Conservation (phyloP, 2,113 vertebrate genomes). For the Hydrochoerus hydrochaeris region DNA sequence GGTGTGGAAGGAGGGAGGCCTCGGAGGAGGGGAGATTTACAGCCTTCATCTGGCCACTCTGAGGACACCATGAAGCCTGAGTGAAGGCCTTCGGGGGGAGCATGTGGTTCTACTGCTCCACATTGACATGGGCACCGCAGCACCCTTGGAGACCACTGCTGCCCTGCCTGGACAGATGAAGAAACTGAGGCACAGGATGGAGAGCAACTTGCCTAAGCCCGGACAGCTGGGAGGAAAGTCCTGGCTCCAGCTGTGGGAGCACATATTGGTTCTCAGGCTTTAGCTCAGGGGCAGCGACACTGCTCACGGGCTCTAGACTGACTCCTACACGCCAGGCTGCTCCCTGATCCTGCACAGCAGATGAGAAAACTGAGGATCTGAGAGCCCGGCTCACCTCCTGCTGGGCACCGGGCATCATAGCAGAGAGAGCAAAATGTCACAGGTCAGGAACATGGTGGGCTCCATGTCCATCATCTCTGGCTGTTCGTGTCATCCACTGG, state of each 20-base stretch:
- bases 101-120: not conserved
- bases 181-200: constrained; percentile 41
- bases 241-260: rapidly evolving
- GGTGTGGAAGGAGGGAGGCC: constrained; percentile 69
- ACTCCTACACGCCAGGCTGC: rapidly evolving
- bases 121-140: not conserved
- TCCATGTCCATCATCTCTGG: not conserved
- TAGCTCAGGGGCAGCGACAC: not conserved
- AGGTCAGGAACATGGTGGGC: not conserved
- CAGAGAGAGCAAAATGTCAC: rapidly evolving
- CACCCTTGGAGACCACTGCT: not conserved
- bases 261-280: rapidly evolving
- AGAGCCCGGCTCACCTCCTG: not conserved
- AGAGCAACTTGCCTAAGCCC: not conserved
- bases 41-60: constrained; percentile 32
- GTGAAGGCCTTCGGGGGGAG: constrained; percentile 18
- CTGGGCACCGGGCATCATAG: not conserved
- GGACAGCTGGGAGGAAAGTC: rapidly evolving
- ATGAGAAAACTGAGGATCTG: not conserved
- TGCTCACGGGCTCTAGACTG: rapidly evolving
- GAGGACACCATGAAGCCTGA: not conserved
- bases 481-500: not conserved
- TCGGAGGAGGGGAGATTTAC: constrained; percentile 70
- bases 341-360: not conserved
- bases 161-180: not conserved